phyloP scores from a whole-genome alignment of 1,140 invertebrate genomes.

The Brachionus rubens region DNA sequence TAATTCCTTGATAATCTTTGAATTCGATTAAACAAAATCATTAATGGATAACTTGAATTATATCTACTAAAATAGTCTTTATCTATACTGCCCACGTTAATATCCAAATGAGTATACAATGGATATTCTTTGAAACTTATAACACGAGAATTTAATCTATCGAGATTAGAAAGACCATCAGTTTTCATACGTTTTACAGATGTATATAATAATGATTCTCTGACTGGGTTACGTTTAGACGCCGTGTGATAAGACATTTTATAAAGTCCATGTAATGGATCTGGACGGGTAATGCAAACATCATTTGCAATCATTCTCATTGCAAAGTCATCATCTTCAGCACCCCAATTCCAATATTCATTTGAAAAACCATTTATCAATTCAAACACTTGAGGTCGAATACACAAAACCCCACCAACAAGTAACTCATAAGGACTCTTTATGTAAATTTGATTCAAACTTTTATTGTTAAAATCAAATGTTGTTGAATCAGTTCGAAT shows the following conservation, averaged over 20 bases:
- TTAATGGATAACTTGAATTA: too few relatives aligned
- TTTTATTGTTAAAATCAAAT: background rate
- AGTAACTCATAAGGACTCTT: slow-evolving; percentile 81
- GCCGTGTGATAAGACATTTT: slow-evolving; percentile 17
- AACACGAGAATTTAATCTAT: background rate
- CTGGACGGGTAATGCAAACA: slow-evolving; percentile 25
- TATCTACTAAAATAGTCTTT: background rate
- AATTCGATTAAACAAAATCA: too few relatives aligned
- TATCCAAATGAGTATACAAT: slow-evolving; percentile 1
- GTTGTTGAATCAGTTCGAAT: background rate
- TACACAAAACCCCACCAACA: slow-evolving; percentile 70
- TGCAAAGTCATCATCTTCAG: slow-evolving; percentile 53
- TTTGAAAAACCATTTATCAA: slow-evolving; percentile 86
- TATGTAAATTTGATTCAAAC: slow-evolving; percentile 45
- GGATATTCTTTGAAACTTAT: background rate
- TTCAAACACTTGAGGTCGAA: slow-evolving; percentile 67
- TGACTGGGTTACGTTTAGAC: background rate
- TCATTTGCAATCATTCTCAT: slow-evolving; percentile 44
- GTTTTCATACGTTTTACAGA: slow-evolving; percentile 9
- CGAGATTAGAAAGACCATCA: slow-evolving; percentile 4
- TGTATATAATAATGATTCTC: slow-evolving; percentile 9
- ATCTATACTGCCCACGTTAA: background rate
- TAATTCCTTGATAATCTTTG: too few relatives aligned
- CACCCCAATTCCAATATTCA: slow-evolving; percentile 75
- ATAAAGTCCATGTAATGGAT: background rate